A percentile compares a stretch with the other conserved stretches of the same genome.
These are phyloP conservation scores for Lethenteron camtschaticum DNA, from an alignment of 2,113 vertebrate species.

Conservation along the genomic window DNA sequence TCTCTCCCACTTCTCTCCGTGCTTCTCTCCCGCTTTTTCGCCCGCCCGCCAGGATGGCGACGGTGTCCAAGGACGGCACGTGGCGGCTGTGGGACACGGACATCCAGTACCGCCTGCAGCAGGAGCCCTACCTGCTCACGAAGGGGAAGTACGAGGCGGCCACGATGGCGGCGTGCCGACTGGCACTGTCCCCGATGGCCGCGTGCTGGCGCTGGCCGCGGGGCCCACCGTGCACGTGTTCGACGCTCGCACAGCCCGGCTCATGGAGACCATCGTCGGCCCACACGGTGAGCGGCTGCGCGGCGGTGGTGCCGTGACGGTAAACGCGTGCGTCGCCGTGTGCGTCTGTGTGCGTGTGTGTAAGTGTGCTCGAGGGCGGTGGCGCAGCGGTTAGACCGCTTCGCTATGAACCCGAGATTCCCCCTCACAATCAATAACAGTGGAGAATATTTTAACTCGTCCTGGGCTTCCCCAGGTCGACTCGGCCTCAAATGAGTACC, in stretches of 20 bases:
- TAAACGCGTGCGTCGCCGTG: background rate
- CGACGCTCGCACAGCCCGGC: slow-evolving; percentile 26
- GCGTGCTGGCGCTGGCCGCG: slow-evolving; percentile 36
- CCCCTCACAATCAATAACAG: no score
- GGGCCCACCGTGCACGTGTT: slow-evolving; percentile 33
- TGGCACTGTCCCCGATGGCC: slow-evolving; percentile 50
- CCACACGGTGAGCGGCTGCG: slow-evolving; percentile 29
- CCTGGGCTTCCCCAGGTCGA: no score
- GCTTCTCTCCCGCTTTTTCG: background rate
- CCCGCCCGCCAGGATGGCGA: slow-evolving; percentile 45
- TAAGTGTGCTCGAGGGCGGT: no score
- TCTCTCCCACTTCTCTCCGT: background rate
- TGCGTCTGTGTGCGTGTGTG: background rate
- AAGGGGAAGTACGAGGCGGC: slow-evolving; percentile 30
- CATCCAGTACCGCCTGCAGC: slow-evolving; percentile 81
- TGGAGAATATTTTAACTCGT: no score
- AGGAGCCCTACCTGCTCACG: slow-evolving; percentile 63
- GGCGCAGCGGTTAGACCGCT: no score
- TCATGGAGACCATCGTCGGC: slow-evolving; percentile 39
- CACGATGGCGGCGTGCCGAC: slow-evolving; percentile 22
- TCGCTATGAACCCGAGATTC: no score
- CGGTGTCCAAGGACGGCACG: slow-evolving; percentile 64
- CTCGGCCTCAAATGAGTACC: no score
- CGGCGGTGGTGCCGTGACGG: background rate
- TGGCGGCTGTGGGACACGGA: slow-evolving; percentile 92